Evolutionary conservation across 2,113 vertebrate genomes (phyloP).

Genomic region (Boleophthalmus pectinirostris): DNA sequence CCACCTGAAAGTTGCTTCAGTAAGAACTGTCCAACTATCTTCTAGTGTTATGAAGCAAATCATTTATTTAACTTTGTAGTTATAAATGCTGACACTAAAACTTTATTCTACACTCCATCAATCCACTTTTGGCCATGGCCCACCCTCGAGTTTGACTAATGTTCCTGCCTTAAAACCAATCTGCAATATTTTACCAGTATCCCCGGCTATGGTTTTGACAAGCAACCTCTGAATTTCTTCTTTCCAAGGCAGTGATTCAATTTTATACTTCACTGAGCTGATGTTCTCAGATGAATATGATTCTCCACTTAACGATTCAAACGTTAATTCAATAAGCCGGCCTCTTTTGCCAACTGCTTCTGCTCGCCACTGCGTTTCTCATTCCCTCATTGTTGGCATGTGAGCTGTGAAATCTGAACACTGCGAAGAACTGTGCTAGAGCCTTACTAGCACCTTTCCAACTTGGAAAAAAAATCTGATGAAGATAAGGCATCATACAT

Average conservation of each 20-base stretch:
- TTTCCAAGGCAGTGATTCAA: slow-evolving; percentile 22
- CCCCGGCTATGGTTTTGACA: slow-evolving; percentile 1
- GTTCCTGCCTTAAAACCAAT: slow-evolving; percentile 6
- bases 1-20: background rate
- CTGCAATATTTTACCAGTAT: background rate
- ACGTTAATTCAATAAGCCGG: slow-evolving; percentile 45
- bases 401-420: slow-evolving; percentile 15
- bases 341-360: slow-evolving; percentile 26
- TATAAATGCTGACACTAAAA: background rate
- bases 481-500: slow-evolving; percentile 7
- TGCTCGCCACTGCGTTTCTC: slow-evolving; percentile 10
- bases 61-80: background rate
- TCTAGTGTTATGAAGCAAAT: background rate
- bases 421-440: slow-evolving; percentile 1
- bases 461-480: background rate
- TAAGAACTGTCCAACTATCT: background rate
- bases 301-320: slow-evolving; percentile 42
- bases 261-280: slow-evolving; percentile 39
- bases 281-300: slow-evolving; percentile 31
- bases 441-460: background rate
- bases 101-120: background rate
- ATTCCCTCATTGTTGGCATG: slow-evolving; percentile 32
- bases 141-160: slow-evolving; percentile 5
- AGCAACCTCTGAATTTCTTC: slow-evolving; percentile 16
- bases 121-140: background rate